These are phyloP conservation scores for Limnodromus scolopaceus DNA, from an alignment of 2,797 vertebrate species.

Conservation along the genomic window DNA sequence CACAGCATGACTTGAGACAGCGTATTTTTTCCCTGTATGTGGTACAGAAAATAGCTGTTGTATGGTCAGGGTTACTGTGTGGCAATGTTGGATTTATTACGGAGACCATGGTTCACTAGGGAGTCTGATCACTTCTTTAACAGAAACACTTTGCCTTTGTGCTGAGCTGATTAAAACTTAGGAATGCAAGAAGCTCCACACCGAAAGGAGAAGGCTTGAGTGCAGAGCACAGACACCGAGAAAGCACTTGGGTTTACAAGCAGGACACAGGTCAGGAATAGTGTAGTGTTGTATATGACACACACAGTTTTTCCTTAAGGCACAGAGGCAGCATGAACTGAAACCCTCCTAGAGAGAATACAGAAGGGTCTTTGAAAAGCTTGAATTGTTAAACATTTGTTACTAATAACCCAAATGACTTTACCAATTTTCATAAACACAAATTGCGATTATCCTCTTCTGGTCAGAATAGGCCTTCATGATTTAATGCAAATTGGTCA, in stretches of 20 bases:
- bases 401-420: slow-evolving; percentile 54
- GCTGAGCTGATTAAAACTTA: not conserved
- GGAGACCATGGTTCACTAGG: not conserved
- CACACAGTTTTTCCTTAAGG: not conserved
- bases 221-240: not conserved
- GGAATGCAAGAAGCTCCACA: not conserved
- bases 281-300: not conserved
- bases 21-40: not conserved
- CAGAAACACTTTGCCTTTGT: slow-evolving; percentile 3
- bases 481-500: slow-evolving; percentile 22
- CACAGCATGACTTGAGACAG: not conserved
- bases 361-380: slow-evolving; percentile 37
- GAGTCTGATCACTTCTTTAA: not conserved
- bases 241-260: not conserved
- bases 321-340: not conserved
- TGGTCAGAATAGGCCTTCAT: not conserved
- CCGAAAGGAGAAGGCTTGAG: not conserved
- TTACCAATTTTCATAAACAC: slow-evolving; percentile 21
- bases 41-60: not conserved
- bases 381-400: slow-evolving; percentile 48
- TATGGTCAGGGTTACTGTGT: not conserved
- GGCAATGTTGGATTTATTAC: not conserved
- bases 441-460: not conserved
- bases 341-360: not conserved
- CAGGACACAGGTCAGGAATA: not conserved